phyloP scores from a whole-genome alignment of 2,888 invertebrate genomes.

The Cephus rjabovi region DNA sequence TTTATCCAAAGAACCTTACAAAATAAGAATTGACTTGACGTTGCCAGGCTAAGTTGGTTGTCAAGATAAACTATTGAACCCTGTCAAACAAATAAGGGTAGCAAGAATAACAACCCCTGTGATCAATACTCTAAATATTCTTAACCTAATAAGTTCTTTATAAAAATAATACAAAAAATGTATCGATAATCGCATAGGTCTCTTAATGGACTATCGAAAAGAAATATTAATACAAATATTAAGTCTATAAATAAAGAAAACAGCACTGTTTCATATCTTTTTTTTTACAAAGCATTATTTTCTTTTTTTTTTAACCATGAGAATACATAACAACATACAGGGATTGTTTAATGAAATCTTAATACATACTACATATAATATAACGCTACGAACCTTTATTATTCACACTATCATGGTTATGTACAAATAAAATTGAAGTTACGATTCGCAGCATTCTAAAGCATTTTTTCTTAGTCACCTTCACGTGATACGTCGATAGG shows the following conservation, averaged over 20 bases:
- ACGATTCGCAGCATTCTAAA: constrained; percentile 28
- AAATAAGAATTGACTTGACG: neutral
- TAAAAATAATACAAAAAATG: no score
- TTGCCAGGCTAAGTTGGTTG: neutral
- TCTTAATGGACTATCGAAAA: neutral
- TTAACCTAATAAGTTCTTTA: neutral
- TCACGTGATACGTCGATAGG: neutral
- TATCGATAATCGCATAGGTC: no score
- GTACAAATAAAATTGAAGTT: constrained; percentile 57
- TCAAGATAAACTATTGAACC: neutral
- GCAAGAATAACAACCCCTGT: neutral
- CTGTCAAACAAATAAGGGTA: neutral
- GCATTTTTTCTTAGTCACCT: neutral
- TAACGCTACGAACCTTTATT: constrained; percentile 50
- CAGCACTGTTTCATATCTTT: neutral
- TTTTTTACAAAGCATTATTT: neutral
- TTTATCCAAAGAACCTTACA: neutral
- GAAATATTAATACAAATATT: neutral
- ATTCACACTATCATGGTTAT: constrained; percentile 59
- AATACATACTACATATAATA: neutral
- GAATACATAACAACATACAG: neutral
- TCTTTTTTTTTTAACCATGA: neutral
- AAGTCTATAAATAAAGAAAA: neutral
- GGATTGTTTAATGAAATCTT: neutral
- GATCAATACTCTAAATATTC: neutral